Percentiles rank a stretch among this genome's conserved stretches.
These are phyloP conservation scores for Neoarius graeffei DNA, from an alignment of 2,113 vertebrate genomes.

Conservation along the genomic window DNA sequence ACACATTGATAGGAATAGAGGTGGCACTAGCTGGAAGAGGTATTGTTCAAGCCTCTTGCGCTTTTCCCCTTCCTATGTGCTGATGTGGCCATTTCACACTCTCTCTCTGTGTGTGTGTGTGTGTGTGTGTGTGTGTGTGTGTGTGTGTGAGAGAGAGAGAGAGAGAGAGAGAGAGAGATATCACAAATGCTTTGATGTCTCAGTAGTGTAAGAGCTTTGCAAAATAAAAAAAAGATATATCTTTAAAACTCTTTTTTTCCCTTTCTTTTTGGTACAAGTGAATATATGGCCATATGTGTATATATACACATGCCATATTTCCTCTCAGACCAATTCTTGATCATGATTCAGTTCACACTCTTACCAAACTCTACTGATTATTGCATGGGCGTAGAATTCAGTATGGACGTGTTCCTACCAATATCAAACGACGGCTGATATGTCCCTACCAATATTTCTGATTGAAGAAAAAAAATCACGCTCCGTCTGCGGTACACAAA, in stretches of 20 bases:
- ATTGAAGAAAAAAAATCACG: too few species aligned
- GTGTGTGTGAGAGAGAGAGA: too few species aligned
- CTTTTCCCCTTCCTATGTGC: slow-evolving; percentile 46
- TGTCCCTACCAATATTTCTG: too few species aligned
- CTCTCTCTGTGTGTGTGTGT: slow-evolving; percentile 17
- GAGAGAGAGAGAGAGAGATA: too few species aligned
- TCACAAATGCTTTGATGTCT: slow-evolving; percentile 15
- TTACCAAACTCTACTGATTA: too few species aligned
- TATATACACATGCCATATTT: slow-evolving; percentile 3
- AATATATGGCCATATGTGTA: background rate
- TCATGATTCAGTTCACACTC: too few species aligned
- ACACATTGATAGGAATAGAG: slow-evolving; percentile 37
- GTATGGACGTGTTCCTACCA: too few species aligned
- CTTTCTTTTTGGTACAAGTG: background rate
- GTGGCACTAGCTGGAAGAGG: slow-evolving; percentile 46
- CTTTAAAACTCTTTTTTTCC: slow-evolving; percentile 12
- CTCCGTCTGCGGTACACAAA: too few species aligned
- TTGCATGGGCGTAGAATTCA: too few species aligned
- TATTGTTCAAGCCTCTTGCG: slow-evolving; percentile 36
- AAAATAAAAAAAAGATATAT: slow-evolving; percentile 20
- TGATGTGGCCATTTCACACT: slow-evolving; percentile 40
- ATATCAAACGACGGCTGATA: too few species aligned
- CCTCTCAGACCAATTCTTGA: background rate
- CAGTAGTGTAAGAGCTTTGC: slow-evolving; percentile 24
- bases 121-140: slow-evolving; percentile 14